These are phyloP conservation scores for Julus scanicus DNA, from an alignment of 2,888 invertebrate genomes.

Conservation along the genomic window DNA sequence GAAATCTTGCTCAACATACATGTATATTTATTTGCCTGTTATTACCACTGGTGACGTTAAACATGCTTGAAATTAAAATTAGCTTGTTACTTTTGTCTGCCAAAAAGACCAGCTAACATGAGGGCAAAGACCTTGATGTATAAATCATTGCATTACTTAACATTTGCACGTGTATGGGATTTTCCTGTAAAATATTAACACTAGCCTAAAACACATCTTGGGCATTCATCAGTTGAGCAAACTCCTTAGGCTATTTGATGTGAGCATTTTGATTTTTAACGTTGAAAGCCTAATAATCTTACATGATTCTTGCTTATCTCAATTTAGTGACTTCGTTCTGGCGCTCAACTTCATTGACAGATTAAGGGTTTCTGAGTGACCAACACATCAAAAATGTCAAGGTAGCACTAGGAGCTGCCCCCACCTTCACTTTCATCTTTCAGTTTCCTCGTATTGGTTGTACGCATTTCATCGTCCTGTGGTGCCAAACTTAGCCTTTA, in stretches of 20 bases:
- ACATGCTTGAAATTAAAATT: no score
- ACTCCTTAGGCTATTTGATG: no score
- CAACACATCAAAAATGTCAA: constrained; percentile 24
- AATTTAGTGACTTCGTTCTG: constrained; percentile 17
- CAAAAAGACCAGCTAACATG: no score
- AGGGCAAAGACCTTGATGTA: no score
- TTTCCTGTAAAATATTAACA: no score
- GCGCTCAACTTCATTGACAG: neutral
- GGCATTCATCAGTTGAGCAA: no score
- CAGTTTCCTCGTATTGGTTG: constrained; percentile 34
- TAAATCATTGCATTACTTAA: no score
- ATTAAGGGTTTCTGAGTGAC: neutral
- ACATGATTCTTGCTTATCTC: neutral
- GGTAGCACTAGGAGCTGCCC: constrained; percentile 23
- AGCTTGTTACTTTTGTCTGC: no score
- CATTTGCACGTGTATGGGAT: no score
- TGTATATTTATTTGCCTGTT: neutral
- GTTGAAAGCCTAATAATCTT: no score
- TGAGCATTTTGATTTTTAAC: no score
- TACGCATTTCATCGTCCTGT: constrained; percentile 18
- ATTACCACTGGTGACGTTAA: neutral
- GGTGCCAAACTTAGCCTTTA: neutral
- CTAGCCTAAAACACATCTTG: no score
- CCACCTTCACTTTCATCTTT: constrained; percentile 44
- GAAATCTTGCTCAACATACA: neutral